Evolutionary conservation across 2,888 invertebrate genomes (phyloP).

Genomic region (Julus scanicus): DNA sequence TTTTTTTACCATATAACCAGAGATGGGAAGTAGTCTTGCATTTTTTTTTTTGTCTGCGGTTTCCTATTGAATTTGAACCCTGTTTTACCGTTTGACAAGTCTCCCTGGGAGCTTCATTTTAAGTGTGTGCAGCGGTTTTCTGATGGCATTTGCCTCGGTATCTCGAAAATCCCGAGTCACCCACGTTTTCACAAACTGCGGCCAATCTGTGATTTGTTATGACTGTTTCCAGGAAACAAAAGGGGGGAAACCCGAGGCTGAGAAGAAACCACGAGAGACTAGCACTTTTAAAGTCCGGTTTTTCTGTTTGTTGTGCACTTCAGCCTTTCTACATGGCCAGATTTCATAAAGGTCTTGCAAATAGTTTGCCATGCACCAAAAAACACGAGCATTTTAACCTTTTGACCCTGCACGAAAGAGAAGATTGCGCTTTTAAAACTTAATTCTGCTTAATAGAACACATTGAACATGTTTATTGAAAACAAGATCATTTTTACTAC

Average conservation of each 20-base stretch:
- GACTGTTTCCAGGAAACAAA: slow-evolving; percentile 20
- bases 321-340: background rate
- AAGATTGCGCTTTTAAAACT: too few species aligned
- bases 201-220: slow-evolving; percentile 33
- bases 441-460: too few species aligned
- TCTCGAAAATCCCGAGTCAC: background rate
- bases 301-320: slow-evolving; percentile 12
- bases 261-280: background rate
- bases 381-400: too few species aligned
- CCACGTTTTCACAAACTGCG: slow-evolving; percentile 8
- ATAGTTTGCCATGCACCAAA: too few species aligned
- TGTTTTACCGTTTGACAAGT: slow-evolving; percentile 29
- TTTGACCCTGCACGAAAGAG: too few species aligned
- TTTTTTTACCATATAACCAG: background rate
- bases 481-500: too few species aligned
- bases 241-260: background rate
- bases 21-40: background rate
- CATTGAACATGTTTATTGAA: too few species aligned
- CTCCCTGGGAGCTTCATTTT: slow-evolving; percentile 24
- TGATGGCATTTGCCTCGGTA: background rate
- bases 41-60: background rate
- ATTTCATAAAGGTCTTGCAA: background rate
- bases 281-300: slow-evolving; percentile 12
- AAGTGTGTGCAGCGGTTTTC: slow-evolving; percentile 26
- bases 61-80: slow-evolving; percentile 14